Evolutionary conservation across 1,140 invertebrate genomes (phyloP).

Genomic region (Hesperophylax magnus): DNA sequence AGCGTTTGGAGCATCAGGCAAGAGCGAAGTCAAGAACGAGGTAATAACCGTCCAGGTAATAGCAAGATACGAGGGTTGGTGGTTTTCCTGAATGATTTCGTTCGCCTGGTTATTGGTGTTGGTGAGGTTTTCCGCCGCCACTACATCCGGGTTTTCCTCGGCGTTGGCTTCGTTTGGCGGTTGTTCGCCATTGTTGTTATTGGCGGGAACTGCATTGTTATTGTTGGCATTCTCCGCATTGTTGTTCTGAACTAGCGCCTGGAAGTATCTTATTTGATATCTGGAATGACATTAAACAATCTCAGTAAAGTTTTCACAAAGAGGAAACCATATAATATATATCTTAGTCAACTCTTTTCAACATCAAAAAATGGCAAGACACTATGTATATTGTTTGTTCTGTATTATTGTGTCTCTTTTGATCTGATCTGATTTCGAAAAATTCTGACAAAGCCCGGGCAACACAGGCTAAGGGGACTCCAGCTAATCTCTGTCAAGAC

Average conservation of each 20-base stretch:
- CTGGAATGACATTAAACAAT: constrained; percentile 63
- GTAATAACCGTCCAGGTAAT: constrained; percentile 82
- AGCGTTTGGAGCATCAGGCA: constrained; percentile 76
- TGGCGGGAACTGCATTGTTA: constrained; percentile 65
- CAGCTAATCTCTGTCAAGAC: too few relatives aligned
- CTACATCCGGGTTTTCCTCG: constrained; percentile 46
- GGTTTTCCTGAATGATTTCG: constrained; percentile 64
- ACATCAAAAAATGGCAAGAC: too few relatives aligned
- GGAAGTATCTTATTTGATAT: constrained; percentile 79
- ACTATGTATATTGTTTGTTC: too few relatives aligned
- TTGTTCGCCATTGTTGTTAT: constrained; percentile 61
- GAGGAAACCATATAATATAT: too few relatives aligned
- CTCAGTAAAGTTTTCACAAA: too few relatives aligned
- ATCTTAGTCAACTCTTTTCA: too few relatives aligned
- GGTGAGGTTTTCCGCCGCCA: constrained; percentile 51
- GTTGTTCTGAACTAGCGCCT: constrained; percentile 65
- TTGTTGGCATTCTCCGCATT: constrained; percentile 70
- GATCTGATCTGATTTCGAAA: too few relatives aligned
- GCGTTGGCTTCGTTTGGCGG: constrained; percentile 48
- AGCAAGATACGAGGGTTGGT: constrained; percentile 74
- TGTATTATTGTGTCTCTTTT: too few relatives aligned
- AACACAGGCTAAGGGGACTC: too few relatives aligned
- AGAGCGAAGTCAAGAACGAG: constrained; percentile 83
- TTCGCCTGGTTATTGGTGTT: constrained; percentile 57
- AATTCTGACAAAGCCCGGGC: too few relatives aligned